Conservation (phyloP, 2,888 invertebrate genomes). For the Hirudinaria manillensis region DNA sequence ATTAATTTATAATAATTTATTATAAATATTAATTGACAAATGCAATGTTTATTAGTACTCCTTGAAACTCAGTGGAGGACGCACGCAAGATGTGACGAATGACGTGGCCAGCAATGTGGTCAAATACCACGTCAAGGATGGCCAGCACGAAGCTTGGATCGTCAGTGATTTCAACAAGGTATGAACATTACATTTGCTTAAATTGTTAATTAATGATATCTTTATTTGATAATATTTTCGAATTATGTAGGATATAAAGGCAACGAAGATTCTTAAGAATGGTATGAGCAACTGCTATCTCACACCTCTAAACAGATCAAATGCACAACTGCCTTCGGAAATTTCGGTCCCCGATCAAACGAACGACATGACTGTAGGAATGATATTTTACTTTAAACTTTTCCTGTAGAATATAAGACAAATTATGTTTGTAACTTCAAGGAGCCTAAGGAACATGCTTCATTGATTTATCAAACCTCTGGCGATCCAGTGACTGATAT, state of each 20-base stretch:
- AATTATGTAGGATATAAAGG: not conserved
- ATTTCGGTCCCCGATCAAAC: not conserved
- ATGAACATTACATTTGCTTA: not conserved
- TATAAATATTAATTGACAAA: not conserved
- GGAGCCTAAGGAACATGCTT: not conserved
- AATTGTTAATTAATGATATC: too few relatives aligned
- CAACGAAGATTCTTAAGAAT: not conserved
- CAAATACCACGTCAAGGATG: conserved; percentile 10
- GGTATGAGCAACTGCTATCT: not conserved
- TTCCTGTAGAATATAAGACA: not conserved
- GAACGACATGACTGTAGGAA: not conserved
- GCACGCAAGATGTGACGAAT: conserved; percentile 24
- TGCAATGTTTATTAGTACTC: not conserved
- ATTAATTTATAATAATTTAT: too few relatives aligned
- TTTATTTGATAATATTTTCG: too few relatives aligned
- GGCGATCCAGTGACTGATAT: conserved; percentile 5
- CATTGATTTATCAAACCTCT: not conserved
- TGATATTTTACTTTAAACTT: too few relatives aligned
- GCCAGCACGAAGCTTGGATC: conserved; percentile 22
- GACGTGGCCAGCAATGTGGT: conserved; percentile 26
- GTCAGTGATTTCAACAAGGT: conserved; percentile 32
- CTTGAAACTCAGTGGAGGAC: not conserved
- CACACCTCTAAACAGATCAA: not conserved
- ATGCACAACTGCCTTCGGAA: not conserved
- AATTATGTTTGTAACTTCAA: not conserved